Evolutionary conservation across 2,113 vertebrate species (phyloP).

Genomic region (Lasiurus borealis): DNA sequence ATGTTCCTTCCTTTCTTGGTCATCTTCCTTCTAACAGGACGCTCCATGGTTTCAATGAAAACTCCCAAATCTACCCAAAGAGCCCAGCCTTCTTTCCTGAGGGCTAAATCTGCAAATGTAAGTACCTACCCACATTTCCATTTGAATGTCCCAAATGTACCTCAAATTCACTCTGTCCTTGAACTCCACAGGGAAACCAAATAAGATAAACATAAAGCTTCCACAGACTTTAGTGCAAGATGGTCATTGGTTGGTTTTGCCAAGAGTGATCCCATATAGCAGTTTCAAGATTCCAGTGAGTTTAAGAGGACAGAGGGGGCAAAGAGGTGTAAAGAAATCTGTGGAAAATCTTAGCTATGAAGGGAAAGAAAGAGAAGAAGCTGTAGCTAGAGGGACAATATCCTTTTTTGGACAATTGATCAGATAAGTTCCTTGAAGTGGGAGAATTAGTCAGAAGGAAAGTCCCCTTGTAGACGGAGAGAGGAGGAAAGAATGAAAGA

Average conservation of each 20-base stretch:
- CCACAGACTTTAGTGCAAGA: background rate
- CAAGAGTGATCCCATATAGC: background rate
- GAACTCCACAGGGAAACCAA: background rate
- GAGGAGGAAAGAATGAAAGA: background rate
- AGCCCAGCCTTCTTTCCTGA: constrained; percentile 16
- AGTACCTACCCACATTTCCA: background rate
- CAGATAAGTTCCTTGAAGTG: background rate
- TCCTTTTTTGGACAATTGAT: background rate
- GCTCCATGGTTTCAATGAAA: background rate
- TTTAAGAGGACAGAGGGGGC: background rate
- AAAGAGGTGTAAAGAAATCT: background rate
- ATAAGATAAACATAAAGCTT: background rate
- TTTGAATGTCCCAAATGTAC: background rate
- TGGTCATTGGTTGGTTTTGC: background rate
- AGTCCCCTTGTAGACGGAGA: background rate
- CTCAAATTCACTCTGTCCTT: background rate
- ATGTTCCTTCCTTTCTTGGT: background rate
- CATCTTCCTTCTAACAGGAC: background rate
- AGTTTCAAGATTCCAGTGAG: background rate
- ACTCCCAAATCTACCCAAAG: background rate
- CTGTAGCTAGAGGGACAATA: background rate
- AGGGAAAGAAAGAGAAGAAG: background rate
- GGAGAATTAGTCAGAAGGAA: background rate
- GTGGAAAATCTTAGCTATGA: background rate
- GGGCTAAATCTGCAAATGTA: background rate